These are phyloP conservation scores for Lepus americanus DNA, from an alignment of 2,113 vertebrate genomes.

Conservation along the genomic window DNA sequence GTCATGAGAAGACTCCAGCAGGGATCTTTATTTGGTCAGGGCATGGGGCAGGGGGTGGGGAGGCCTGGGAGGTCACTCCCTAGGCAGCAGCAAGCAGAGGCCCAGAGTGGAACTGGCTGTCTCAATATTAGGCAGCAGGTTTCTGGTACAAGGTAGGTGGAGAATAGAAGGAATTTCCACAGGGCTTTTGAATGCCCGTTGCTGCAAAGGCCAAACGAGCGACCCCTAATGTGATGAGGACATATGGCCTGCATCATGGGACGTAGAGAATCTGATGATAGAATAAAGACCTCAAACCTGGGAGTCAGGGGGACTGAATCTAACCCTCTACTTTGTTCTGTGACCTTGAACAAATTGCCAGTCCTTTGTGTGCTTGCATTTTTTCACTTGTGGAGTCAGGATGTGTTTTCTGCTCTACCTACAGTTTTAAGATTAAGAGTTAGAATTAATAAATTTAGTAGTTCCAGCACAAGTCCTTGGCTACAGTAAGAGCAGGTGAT, in stretches of 20 bases:
- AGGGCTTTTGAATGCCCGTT: slow-evolving; percentile 29
- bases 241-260: neutral
- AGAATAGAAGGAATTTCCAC: neutral
- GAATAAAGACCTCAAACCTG: neutral
- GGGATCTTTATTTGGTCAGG: slow-evolving; percentile 41
- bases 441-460: slow-evolving; percentile 3
- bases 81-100: slow-evolving; percentile 52
- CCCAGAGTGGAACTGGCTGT: slow-evolving; percentile 44
- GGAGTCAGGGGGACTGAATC: neutral
- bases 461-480: neutral
- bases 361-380: neutral
- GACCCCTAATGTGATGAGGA: neutral
- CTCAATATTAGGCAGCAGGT: neutral
- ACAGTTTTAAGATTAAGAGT: neutral
- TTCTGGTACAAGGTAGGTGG: slow-evolving; percentile 58
- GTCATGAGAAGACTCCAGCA: slow-evolving; percentile 35
- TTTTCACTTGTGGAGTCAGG: slow-evolving; percentile 25
- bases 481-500: neutral
- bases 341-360: neutral
- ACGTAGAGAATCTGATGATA: neutral
- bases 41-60: neutral
- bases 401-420: neutral
- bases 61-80: neutral
- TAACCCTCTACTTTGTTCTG: neutral
- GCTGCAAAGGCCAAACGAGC: slow-evolving; percentile 3